phyloP scores from a whole-genome alignment of 2,888 invertebrate genomes.

The Adineta ricciae region DNA sequence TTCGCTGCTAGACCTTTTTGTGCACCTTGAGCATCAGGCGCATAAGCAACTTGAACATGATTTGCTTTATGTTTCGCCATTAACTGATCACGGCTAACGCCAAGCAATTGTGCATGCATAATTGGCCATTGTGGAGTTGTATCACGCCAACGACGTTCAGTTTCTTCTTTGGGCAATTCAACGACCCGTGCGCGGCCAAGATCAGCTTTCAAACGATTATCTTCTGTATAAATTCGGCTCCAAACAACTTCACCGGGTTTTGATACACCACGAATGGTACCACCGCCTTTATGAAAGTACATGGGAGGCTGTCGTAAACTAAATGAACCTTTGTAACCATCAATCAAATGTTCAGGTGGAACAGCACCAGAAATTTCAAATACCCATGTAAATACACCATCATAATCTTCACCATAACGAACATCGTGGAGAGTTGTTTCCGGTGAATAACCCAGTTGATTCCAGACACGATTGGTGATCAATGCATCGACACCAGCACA shows the following conservation, averaged over 20 bases:
- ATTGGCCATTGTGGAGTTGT: constrained; percentile 6
- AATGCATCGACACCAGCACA: constrained; percentile 19
- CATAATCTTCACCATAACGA: constrained; percentile 15
- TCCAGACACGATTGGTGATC: constrained; percentile 2
- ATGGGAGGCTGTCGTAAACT: constrained; percentile 17
- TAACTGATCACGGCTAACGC: constrained; percentile 17
- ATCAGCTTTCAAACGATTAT: constrained; percentile 8
- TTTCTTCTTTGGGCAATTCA: constrained; percentile 2
- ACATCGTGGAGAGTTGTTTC: constrained; percentile 13
- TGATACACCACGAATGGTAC: not conserved
- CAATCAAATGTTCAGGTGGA: constrained; percentile 5
- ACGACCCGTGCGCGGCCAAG: not conserved
- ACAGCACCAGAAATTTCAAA: constrained; percentile 16
- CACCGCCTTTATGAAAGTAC: constrained; percentile 19
- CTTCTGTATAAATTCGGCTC: not conserved
- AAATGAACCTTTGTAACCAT: not conserved
- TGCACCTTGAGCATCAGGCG: not conserved
- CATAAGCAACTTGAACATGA: constrained; percentile 20
- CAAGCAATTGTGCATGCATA: constrained; percentile 5
- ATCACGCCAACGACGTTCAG: not conserved
- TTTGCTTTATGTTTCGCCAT: constrained; percentile 21
- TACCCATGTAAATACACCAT: constrained; percentile 3
- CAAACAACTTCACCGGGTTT: constrained; percentile 16
- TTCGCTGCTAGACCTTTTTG: constrained; percentile 1
- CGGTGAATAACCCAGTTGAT: not conserved